A percentile compares a stretch with the other conserved stretches of the same genome.
phyloP scores from a whole-genome alignment of 2,797 vertebrate genomes.

The Bryconaethiops microstoma region DNA sequence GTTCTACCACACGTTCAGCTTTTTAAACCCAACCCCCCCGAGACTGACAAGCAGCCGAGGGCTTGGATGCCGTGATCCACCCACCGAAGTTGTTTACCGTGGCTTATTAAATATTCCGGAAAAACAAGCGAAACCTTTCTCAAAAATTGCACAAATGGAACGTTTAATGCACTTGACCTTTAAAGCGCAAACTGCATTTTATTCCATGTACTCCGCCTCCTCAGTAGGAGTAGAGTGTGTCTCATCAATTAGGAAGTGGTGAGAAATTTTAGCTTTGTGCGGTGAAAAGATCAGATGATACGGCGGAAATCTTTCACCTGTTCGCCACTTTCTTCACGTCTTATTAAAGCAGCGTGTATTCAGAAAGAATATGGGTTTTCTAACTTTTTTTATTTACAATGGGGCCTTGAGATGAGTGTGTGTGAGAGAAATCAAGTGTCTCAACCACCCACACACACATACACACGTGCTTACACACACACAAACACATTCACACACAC shows the following conservation, averaged over 20 bases:
- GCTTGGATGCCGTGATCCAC: constrained; percentile 1
- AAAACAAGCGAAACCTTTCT: constrained; percentile 47
- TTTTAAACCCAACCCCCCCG: background rate
- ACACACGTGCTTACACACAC: too few species aligned
- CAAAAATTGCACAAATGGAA: constrained; percentile 51
- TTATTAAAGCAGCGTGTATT: background rate
- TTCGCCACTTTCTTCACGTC: too few species aligned
- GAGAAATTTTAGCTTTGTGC: constrained; percentile 1
- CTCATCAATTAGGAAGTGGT: background rate
- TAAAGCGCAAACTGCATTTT: constrained; percentile 53
- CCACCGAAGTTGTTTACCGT: constrained; percentile 31
- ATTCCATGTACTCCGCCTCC: constrained; percentile 28
- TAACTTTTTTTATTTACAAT: background rate
- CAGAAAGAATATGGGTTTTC: background rate
- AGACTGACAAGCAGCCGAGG: background rate
- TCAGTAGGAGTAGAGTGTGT: constrained; percentile 17
- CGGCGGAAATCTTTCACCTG: background rate
- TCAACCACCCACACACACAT: background rate
- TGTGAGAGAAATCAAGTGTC: background rate
- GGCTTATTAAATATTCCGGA: constrained; percentile 54
- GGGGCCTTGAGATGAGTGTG: too few species aligned
- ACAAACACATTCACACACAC: background rate
- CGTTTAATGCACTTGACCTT: constrained; percentile 56
- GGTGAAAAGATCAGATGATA: background rate
- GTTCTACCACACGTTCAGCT: constrained; percentile 1